phyloP scores from a whole-genome alignment of 2,113 vertebrate species.

The Capreolus pygargus region DNA sequence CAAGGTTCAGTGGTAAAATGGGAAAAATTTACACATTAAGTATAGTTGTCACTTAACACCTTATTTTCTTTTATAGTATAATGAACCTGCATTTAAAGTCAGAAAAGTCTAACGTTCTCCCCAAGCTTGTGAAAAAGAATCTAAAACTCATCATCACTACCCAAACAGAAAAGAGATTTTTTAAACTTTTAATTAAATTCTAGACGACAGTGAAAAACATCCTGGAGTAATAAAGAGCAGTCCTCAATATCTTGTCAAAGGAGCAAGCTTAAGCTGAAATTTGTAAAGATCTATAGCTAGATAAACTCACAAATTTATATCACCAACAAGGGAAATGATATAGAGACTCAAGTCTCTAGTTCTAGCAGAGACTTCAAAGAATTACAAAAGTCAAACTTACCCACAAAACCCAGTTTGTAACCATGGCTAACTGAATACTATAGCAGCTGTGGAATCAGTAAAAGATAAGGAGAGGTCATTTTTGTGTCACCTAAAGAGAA shows the following conservation, averaged over 20 bases:
- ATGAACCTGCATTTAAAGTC: background rate
- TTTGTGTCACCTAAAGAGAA: background rate
- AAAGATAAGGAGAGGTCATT: background rate
- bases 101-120: background rate
- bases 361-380: background rate
- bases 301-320: background rate
- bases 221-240: background rate
- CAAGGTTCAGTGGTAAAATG: background rate
- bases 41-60: background rate
- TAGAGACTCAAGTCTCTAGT: background rate
- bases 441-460: background rate
- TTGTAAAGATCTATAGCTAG: background rate
- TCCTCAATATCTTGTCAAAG: background rate
- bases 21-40: background rate
- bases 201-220: constrained; percentile 19
- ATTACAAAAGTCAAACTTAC: background rate
- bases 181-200: background rate
- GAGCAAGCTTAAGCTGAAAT: background rate
- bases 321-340: background rate
- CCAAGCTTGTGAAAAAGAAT: background rate
- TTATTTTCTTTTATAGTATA: background rate
- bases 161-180: constrained; percentile 16
- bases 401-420: constrained; percentile 15
- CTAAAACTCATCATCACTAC: background rate
- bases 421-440: background rate